These are phyloP conservation scores for Tipula unca DNA, from an alignment of 2,888 invertebrate genomes.

Conservation along the genomic window DNA sequence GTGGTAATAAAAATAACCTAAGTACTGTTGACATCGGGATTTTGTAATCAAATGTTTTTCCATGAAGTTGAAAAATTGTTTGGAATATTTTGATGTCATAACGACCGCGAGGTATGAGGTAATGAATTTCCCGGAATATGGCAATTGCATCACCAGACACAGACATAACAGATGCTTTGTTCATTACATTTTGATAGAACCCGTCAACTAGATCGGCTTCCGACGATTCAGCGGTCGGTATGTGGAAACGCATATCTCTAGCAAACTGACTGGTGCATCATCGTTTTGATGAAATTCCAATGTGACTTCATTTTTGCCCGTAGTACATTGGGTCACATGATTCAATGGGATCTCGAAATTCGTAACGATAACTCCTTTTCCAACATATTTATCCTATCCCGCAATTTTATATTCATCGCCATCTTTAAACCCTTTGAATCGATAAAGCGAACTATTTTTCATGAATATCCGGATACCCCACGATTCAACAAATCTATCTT, in stretches of 20 bases:
- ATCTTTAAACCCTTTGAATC: conserved; percentile 92
- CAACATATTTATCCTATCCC: conserved; percentile 76
- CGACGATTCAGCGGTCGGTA: conserved; percentile 81
- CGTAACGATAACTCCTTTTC: conserved; percentile 89
- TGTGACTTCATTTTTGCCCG: conserved; percentile 96
- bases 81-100: conserved; percentile 90
- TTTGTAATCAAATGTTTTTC: conserved; percentile 99
- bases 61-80: conserved; percentile 84
- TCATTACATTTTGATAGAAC: conserved; percentile 95
- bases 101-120: conserved; percentile 89
- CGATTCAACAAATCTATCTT: conserved; percentile 78
- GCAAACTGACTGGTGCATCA: conserved; percentile 91
- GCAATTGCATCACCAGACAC: conserved; percentile 97
- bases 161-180: conserved; percentile 94
- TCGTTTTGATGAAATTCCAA: conserved; percentile 99
- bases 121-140: conserved; percentile 92
- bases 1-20: conserved; percentile 87
- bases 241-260: conserved; percentile 98
- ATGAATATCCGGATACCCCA: conserved; percentile 85
- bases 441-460: conserved; percentile 80
- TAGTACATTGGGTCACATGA: conserved; percentile 92
- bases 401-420: conserved; percentile 87
- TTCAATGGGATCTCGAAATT: conserved; percentile 95
- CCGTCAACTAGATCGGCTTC: conserved; percentile 91
- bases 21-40: conserved; percentile 96